Conservation (phyloP, 2,113 vertebrate genomes). For the Percopsis transmontana region DNA sequence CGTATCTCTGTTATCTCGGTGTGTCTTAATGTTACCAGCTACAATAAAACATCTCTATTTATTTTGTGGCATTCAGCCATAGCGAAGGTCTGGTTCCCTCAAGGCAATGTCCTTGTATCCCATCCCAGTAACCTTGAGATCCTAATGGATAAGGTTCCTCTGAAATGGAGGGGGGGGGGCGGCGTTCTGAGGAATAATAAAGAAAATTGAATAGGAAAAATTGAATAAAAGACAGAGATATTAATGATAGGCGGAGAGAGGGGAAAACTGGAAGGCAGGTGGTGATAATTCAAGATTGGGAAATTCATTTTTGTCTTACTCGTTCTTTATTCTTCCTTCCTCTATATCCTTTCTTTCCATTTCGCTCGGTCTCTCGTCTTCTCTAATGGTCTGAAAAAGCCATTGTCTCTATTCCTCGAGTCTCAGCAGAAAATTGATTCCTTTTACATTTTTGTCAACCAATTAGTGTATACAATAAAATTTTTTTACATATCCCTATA, state of each 20-base stretch:
- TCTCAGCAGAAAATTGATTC: slow-evolving; percentile 42
- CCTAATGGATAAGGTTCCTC: slow-evolving; percentile 67
- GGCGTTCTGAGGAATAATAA: slow-evolving; percentile 34
- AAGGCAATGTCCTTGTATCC: slow-evolving; percentile 64
- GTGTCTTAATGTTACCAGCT: slow-evolving; percentile 56
- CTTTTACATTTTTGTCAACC: slow-evolving; percentile 11
- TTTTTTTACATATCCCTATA: slow-evolving; percentile 15
- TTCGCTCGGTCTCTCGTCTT: slow-evolving; percentile 7
- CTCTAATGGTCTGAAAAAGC: slow-evolving; percentile 23
- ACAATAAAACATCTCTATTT: slow-evolving; percentile 64
- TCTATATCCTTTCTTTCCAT: neutral
- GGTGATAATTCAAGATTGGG: slow-evolving; percentile 49
- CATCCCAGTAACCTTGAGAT: slow-evolving; percentile 66
- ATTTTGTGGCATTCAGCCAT: slow-evolving; percentile 60
- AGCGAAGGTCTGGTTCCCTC: slow-evolving; percentile 32
- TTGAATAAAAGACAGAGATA: slow-evolving; percentile 60
- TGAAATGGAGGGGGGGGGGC: slow-evolving; percentile 2
- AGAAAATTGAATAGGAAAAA: slow-evolving; percentile 50
- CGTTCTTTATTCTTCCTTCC: neutral
- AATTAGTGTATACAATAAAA: slow-evolving; percentile 25
- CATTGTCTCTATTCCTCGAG: slow-evolving; percentile 29
- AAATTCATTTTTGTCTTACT: slow-evolving; percentile 21
- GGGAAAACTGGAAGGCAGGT: slow-evolving; percentile 12
- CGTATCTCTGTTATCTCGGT: slow-evolving; percentile 61
- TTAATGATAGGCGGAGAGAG: slow-evolving; percentile 55